These are phyloP conservation scores for Pinna nobilis DNA, from an alignment of 1,140 invertebrate species.

Conservation along the genomic window DNA sequence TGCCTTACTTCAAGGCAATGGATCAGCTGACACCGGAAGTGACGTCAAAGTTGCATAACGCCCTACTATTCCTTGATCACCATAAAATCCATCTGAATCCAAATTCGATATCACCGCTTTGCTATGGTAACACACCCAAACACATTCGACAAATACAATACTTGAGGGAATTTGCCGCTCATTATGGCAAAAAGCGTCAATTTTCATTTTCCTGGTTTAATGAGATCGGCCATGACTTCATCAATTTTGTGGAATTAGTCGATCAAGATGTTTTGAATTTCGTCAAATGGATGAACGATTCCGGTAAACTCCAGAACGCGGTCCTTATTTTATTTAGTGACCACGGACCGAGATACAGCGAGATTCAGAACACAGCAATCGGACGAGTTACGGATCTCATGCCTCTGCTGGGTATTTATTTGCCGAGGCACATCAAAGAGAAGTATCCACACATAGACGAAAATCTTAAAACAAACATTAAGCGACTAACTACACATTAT, in stretches of 20 bases:
- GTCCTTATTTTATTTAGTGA: constrained; percentile 91
- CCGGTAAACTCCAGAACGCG: constrained; percentile 75
- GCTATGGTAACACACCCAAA: constrained; percentile 43
- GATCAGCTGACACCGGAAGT: constrained; percentile 43
- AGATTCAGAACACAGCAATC: constrained; percentile 84
- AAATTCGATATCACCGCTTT: constrained; percentile 37
- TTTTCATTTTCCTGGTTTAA: constrained; percentile 47
- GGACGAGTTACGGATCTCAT: constrained; percentile 92
- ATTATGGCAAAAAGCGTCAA: constrained; percentile 40
- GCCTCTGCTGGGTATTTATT: constrained; percentile 86
- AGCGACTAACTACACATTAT: constrained; percentile 74
- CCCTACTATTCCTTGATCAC: constrained; percentile 46
- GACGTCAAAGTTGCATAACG: constrained; percentile 5
- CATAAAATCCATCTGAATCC: constrained; percentile 29
- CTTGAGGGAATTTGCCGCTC: constrained; percentile 40
- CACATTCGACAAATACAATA: constrained; percentile 42
- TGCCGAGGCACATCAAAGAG: constrained; percentile 83
- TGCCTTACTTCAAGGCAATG: constrained; percentile 57
- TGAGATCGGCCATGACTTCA: constrained; percentile 48
- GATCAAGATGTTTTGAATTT: constrained; percentile 56
- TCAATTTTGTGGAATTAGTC: constrained; percentile 46
- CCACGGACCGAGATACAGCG: constrained; percentile 93
- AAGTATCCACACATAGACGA: constrained; percentile 80
- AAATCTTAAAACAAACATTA: constrained; percentile 82
- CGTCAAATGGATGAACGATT: constrained; percentile 64